Conservation (phyloP, 2,888 invertebrate genomes). For the Trimorus sp. region DNA sequence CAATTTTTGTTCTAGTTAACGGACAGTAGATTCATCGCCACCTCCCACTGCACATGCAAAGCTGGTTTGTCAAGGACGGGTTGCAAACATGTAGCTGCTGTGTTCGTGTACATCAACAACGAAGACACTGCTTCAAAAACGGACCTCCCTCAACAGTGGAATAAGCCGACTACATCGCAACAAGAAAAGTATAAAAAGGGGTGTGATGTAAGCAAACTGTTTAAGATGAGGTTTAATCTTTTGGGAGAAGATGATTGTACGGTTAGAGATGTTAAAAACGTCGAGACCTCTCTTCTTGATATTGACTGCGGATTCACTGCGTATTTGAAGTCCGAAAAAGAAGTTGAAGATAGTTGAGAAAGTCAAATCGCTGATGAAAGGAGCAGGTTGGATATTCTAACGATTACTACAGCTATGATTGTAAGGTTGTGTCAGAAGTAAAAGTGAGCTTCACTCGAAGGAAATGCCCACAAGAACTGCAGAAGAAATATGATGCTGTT, state of each 20-base stretch:
- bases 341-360: too few relatives aligned
- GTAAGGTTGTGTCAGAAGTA: background rate
- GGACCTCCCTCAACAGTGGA: constrained; percentile 19
- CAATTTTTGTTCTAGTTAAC: too few relatives aligned
- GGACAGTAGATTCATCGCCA: too few relatives aligned
- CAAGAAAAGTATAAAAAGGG: constrained; percentile 14
- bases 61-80: constrained; percentile 5
- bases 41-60: too few relatives aligned
- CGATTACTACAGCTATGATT: background rate
- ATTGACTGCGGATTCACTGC: too few relatives aligned
- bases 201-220: background rate
- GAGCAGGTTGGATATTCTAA: too few relatives aligned
- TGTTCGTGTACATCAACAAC: background rate
- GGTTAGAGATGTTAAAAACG: too few relatives aligned
- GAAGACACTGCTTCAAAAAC: constrained; percentile 23
- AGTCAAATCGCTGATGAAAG: too few relatives aligned
- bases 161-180: background rate
- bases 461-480: background rate
- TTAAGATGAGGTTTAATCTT: background rate
- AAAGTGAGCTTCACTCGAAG: background rate
- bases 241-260: too few relatives aligned
- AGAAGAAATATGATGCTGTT: background rate
- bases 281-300: background rate
- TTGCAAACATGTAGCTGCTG: constrained; percentile 16
- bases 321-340: too few relatives aligned